phyloP scores from a whole-genome alignment of 2,797 vertebrate species.

The Myoxocephalus aenaeus region DNA sequence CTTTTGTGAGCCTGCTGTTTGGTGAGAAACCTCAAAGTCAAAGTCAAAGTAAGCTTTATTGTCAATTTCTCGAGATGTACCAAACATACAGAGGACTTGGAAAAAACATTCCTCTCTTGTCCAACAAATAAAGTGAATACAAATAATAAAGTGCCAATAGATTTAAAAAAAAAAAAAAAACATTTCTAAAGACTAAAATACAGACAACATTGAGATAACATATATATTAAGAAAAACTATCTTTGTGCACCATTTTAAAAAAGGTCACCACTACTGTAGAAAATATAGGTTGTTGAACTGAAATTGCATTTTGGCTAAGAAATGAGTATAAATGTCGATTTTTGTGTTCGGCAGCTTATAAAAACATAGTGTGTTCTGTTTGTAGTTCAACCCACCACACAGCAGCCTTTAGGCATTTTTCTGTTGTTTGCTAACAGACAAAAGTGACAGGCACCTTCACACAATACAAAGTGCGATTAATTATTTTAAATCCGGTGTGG shows the following conservation, averaged over 20 bases:
- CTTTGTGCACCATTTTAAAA: background rate
- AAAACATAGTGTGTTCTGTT: background rate
- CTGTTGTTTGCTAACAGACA: background rate
- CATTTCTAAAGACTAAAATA: no score
- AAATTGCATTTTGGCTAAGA: background rate
- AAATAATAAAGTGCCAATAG: no score
- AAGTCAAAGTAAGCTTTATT: no score
- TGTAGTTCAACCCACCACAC: background rate
- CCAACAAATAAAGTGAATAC: no score
- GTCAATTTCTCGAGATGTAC: no score
- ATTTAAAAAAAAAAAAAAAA: no score
- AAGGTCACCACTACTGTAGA: no score
- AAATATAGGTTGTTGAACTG: background rate
- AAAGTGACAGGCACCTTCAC: background rate
- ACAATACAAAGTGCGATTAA: background rate
- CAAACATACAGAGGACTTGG: no score
- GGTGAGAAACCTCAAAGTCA: background rate
- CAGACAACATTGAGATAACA: no score
- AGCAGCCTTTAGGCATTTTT: background rate
- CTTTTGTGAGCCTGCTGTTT: constrained; percentile 10
- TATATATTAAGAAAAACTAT: no score
- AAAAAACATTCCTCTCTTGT: no score
- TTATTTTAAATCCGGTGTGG: background rate
- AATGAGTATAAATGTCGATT: background rate
- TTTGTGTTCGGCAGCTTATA: background rate